Conservation (phyloP, 2,797 vertebrate species). For the Sebastes variabilis region DNA sequence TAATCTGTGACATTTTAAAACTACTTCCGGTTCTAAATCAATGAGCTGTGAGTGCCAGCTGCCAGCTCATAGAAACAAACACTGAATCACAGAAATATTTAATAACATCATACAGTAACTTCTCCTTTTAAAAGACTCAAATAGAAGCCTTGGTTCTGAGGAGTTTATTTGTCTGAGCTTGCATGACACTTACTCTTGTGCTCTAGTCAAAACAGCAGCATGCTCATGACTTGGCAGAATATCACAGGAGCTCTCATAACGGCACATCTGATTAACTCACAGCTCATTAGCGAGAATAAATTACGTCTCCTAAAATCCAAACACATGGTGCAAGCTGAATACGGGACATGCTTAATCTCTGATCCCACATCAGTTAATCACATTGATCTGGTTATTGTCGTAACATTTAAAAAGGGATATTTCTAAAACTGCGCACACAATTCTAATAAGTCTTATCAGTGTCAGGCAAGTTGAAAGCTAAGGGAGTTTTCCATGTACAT, state of each 20-base stretch:
- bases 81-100: conserved; percentile 4
- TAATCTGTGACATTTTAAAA: neutral
- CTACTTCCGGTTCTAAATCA: neutral
- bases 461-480: neutral
- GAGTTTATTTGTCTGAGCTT: conserved; percentile 2
- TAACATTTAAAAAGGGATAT: neutral
- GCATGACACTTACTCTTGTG: neutral
- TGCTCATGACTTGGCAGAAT: conserved; percentile 7
- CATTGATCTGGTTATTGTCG: neutral
- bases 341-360: neutral
- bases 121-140: neutral
- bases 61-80: neutral
- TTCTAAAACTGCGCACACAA: neutral
- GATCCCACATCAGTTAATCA: neutral
- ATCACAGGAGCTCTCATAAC: conserved; percentile 5
- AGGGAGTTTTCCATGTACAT: neutral
- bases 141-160: neutral
- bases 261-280: conserved; percentile 10
- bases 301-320: neutral
- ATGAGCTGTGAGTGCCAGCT: neutral
- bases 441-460: neutral
- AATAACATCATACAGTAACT: neutral
- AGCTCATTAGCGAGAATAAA: conserved; percentile 17
- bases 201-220: conserved; percentile 20
- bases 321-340: neutral